A percentile compares a stretch with the other conserved stretches of the same genome.
Evolutionary conservation across 2,888 invertebrate species (phyloP).

Genomic region (Lasioglossum marginatum): DNA sequence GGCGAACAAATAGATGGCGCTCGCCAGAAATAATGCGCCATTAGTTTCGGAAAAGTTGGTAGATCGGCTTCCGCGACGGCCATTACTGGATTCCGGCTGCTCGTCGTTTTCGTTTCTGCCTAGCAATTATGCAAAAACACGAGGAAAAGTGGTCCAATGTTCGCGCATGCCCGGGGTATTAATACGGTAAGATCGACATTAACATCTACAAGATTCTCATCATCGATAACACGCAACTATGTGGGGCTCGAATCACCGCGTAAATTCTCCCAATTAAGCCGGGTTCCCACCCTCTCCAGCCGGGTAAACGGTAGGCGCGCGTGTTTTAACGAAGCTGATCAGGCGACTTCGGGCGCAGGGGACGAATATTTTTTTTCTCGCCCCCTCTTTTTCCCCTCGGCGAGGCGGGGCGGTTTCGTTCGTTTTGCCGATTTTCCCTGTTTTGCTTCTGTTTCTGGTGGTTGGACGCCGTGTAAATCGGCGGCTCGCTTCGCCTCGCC

Average conservation of each 20-base stretch:
- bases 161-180: background rate
- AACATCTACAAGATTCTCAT: conserved; percentile 34
- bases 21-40: background rate
- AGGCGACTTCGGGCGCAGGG: background rate
- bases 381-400: background rate
- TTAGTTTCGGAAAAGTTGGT: background rate
- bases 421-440: background rate
- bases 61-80: background rate
- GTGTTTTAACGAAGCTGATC: conserved; percentile 29
- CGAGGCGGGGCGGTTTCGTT: background rate
- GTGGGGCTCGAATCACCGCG: conserved; percentile 20
- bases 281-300: conserved; percentile 2
- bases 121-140: background rate
- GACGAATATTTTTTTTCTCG: background rate
- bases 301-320: background rate
- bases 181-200: conserved; percentile 35
- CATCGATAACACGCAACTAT: conserved; percentile 33
- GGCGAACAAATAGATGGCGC: background rate
- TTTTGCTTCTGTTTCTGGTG: background rate
- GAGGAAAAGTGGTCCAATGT: background rate
- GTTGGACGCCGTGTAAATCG: background rate
- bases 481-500: background rate
- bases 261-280: conserved; percentile 47
- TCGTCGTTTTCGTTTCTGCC: background rate
- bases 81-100: background rate